These are phyloP conservation scores for Malurus cyaneus DNA, from an alignment of 2,113 vertebrate genomes.

Conservation along the genomic window DNA sequence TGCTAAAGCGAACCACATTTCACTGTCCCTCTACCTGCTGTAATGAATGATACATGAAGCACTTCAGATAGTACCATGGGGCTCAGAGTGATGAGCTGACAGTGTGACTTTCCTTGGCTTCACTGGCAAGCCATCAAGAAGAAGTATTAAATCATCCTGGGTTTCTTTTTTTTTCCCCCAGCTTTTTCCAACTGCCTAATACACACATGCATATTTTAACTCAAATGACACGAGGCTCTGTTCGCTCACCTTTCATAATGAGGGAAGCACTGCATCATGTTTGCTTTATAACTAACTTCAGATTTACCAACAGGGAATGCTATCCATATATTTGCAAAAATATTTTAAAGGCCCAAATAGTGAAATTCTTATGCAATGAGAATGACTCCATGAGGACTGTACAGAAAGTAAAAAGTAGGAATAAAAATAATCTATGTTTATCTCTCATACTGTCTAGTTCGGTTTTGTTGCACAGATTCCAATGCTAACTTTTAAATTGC, in stretches of 20 bases:
- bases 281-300: not conserved
- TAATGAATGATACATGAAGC: constrained; percentile 71
- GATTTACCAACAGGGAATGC: not conserved
- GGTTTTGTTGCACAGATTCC: not conserved
- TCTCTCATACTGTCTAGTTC: not conserved
- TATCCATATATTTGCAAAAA: not conserved
- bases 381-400: not conserved
- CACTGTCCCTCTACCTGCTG: constrained; percentile 55
- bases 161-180: not conserved
- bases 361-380: not conserved
- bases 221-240: not conserved
- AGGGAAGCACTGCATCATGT: not conserved
- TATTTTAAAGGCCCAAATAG: not conserved
- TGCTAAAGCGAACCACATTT: constrained; percentile 59
- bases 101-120: constrained; percentile 29
- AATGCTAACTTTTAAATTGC: not conserved
- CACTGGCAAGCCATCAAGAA: constrained; percentile 15
- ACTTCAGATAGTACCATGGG: constrained; percentile 57
- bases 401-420: not conserved
- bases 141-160: not conserved
- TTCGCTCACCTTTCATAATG: not conserved
- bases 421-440: not conserved
- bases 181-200: not conserved
- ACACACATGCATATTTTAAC: not conserved
- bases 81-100: constrained; percentile 50